Percentiles rank a stretch among this genome's conserved stretches.
phyloP scores from a whole-genome alignment of 1,140 invertebrate species.

The Lepidotrigona ventralis region DNA sequence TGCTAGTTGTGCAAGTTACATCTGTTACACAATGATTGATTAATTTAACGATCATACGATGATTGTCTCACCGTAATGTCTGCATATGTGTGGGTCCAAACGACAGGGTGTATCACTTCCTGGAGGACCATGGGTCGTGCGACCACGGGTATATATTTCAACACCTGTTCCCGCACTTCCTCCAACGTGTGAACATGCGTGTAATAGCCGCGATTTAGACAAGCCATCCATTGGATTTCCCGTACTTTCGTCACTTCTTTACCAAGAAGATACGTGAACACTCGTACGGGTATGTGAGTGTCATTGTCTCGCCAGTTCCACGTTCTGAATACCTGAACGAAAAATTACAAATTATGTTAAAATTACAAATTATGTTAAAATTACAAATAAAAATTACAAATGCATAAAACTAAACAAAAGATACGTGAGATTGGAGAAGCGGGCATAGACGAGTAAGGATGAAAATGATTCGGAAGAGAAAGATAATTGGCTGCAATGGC shows the following conservation, averaged over 20 bases:
- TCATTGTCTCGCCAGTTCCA: conserved; percentile 89
- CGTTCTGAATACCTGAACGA: conserved; percentile 89
- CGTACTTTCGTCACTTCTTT: conserved; percentile 95
- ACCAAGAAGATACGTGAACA: conserved; percentile 98
- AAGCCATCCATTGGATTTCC: conserved; percentile 97
- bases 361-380: too few species aligned
- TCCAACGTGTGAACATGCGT: conserved; percentile 95
- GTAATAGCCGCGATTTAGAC: conserved; percentile 96
- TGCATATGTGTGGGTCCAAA: conserved; percentile 94
- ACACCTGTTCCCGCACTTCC: conserved; percentile 95
- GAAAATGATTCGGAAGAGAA: background rate
- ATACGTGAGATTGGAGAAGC: background rate
- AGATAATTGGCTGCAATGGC: background rate
- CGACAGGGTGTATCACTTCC: conserved; percentile 87
- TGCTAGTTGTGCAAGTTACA: background rate
- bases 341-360: too few species aligned
- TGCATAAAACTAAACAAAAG: too few species aligned
- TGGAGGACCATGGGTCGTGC: conserved; percentile 92
- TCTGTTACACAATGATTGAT: background rate
- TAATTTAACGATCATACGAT: background rate
- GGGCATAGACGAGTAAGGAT: background rate
- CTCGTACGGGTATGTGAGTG: conserved; percentile 88
- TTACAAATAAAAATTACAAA: too few species aligned
- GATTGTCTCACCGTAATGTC: conserved; percentile 86
- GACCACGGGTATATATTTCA: conserved; percentile 95